phyloP scores from a whole-genome alignment of 1,140 invertebrate genomes.

The Leptoteleia sp. region DNA sequence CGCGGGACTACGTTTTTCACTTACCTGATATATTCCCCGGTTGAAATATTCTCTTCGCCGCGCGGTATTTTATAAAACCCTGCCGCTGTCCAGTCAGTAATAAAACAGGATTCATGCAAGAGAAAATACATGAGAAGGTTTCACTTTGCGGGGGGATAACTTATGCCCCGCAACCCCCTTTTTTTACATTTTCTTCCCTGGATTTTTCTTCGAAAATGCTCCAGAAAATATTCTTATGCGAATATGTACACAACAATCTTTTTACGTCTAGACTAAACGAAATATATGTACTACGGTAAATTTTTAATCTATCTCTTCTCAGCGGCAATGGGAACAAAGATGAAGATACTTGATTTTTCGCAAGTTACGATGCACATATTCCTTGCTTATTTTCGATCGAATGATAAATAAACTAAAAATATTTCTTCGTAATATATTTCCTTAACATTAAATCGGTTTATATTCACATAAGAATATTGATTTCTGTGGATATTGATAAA shows the following conservation, averaged over 20 bases:
- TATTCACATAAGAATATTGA: neutral
- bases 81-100: conserved; percentile 11
- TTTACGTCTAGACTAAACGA: too few relatives aligned
- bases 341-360: too few relatives aligned
- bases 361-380: neutral
- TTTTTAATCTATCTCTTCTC: too few relatives aligned
- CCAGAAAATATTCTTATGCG: neutral
- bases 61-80: conserved; percentile 12
- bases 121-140: conserved; percentile 23
- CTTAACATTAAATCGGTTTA: too few relatives aligned
- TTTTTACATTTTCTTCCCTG: neutral
- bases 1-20: conserved; percentile 11
- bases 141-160: conserved; percentile 3
- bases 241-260: too few relatives aligned
- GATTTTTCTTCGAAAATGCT: neutral
- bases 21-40: too few relatives aligned
- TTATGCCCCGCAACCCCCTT: neutral
- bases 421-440: too few relatives aligned
- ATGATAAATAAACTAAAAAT: too few relatives aligned
- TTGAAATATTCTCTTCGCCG: conserved; percentile 8
- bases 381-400: too few relatives aligned
- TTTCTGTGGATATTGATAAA: neutral
- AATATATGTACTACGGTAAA: too few relatives aligned
- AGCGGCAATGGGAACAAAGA: too few relatives aligned
- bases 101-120: conserved; percentile 26